Conservation (phyloP, 2,113 vertebrate genomes). For the Oenanthe melanoleuca region DNA sequence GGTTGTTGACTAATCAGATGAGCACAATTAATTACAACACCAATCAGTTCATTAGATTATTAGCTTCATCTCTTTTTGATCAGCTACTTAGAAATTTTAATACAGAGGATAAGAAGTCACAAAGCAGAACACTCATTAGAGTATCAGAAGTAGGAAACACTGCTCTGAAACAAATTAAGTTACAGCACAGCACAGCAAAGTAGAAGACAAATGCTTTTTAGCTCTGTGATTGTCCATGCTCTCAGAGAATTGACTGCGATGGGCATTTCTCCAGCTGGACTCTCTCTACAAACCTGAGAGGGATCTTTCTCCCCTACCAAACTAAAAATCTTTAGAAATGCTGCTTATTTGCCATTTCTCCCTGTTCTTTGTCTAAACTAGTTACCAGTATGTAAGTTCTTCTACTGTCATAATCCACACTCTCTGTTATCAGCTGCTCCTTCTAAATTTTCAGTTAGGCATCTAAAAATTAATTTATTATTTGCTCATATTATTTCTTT, state of each 20-base stretch:
- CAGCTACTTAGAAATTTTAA: conserved; percentile 33
- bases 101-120: background rate
- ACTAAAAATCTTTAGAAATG: background rate
- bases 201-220: background rate
- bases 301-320: background rate
- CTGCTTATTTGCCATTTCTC: background rate
- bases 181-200: background rate
- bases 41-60: conserved; percentile 37
- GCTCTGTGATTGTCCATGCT: background rate
- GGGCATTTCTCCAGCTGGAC: background rate
- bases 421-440: background rate
- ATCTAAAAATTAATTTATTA: background rate
- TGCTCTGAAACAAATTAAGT: background rate
- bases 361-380: background rate
- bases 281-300: background rate
- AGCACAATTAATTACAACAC: conserved; percentile 46
- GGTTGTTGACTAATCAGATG: conserved; percentile 43
- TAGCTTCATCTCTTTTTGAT: conserved; percentile 39
- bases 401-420: background rate
- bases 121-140: background rate
- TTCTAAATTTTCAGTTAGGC: background rate
- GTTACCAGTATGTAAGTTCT: background rate
- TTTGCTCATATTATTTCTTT: background rate
- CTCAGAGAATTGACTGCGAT: background rate
- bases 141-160: background rate